Base-by-base conservation (phyloP, 2,888 invertebrate species). In the Cheiracanthium punctorium region DNA sequence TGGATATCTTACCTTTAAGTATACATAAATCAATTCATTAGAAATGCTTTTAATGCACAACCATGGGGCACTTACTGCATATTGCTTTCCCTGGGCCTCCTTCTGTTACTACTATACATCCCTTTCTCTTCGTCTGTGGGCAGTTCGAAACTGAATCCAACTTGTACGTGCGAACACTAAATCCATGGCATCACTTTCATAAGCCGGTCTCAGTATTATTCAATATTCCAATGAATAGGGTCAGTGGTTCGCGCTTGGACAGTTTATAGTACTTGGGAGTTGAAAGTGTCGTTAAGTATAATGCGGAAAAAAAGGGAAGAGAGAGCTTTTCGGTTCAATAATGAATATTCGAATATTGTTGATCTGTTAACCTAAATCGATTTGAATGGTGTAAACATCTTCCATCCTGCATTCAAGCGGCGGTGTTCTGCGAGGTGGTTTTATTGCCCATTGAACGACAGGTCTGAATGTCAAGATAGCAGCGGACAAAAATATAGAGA, bases 361-460 rank as follows among this genome's bases (percentile, higher is more conserved):
- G 58, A 58, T 58, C 58, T 24, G 58, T 24, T 58, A 58, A 58
- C 58, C 58, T 12, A 58, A 58, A 58, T 58, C n/a, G n/a, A n/a
- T n/a, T n/a, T 24, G 58, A 5, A 24, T 5, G 24, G 24, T 58
- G 58, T 58, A 58, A 58, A 58, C 58, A 58, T 58, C 24, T 58
- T 58, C 58, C 24, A 24, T 24, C 5, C 2, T 58, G 58, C 17
- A 58, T 58, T 58, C 4, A 58, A 17, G 43, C 8, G 58, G 24
- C 14, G 17, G 4, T 58, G 14, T 48, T 17, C n/a, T 10, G n/a
- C 1, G 14, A 17, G 10, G n/a, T n/a, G n/a, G n/a, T n/a, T n/a
- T n/a, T n/a, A n/a, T 58, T 5, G 5, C 20, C 4, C 17, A 58
- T 58, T 58, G 24, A 17, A 24, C 20, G 20, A 2, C 58, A 58